Evolutionary conservation across 2,113 vertebrate genomes (phyloP), one percentile per base, ranked within the genome.

Genomic region (Varanus salvator): DNA sequence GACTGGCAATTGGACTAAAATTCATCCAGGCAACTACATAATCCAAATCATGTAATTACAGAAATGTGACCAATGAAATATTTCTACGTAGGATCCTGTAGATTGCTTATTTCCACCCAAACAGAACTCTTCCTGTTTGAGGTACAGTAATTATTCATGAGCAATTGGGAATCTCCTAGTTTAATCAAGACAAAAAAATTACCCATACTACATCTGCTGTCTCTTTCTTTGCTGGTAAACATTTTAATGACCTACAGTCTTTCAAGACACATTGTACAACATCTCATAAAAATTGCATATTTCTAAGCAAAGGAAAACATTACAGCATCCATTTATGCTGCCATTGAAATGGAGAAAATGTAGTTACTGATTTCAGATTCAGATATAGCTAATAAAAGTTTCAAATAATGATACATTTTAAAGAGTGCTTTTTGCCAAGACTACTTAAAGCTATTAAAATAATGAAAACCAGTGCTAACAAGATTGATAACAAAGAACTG

Each of bases 11-110:
- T 1, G 11, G 15, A 84, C 44, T 80, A 78, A 71, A 21, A 82
- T 88, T 52, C 34, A 72, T 81, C 8, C 72, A 71, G 9, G 50
- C 54, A 4, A 44, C 9, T 87, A 66, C 15, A 1, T 27, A 92
- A 38, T 17, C 12, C 83, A 81, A 60, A 1, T 21, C 0, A 0
- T 60, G 83, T 38, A 84, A 25, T 44, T 91, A 34, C 27, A 11
- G 75, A 83, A 25, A 17, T 83, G 8, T 54, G 19, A 87, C 80
- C 66, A 86, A 1, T 1, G 91, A 71, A 83, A 76, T 87, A 60
- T 83, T 86, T 38, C 21, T 50, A 6, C 19, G 31, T 1, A n/a
- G 15, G 64, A 83, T 74, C 48, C 21, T 31, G 52, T 29, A 76
- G 5, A 23, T 60, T n/a, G 19, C 50, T 71, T 52, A 50, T 64